phyloP scores from a whole-genome alignment of 2,113 vertebrate genomes.

The Lagopus leucura region DNA sequence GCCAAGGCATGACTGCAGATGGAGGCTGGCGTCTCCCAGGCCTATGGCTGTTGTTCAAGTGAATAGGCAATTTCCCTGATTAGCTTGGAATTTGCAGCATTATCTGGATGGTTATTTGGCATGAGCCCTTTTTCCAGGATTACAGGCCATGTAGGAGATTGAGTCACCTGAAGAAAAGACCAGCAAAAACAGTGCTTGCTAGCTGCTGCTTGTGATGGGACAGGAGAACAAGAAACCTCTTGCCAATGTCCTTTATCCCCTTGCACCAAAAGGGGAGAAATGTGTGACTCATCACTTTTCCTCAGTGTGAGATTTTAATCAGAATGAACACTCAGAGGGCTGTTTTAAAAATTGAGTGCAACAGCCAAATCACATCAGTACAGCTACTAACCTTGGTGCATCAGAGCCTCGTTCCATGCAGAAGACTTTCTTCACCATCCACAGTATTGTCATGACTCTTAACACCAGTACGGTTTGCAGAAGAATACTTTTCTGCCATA shows the following conservation, averaged over 20 bases:
- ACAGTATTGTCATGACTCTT: background rate
- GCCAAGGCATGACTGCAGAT: conserved; percentile 51
- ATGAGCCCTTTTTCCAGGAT: conserved; percentile 29
- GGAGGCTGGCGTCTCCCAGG: conserved; percentile 49
- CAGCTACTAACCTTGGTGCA: background rate
- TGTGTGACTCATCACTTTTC: background rate
- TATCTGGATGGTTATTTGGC: conserved; percentile 47
- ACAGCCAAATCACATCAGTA: background rate
- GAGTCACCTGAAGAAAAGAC: conserved; percentile 51
- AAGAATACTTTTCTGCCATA: background rate
- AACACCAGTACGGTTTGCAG: background rate
- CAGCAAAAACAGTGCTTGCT: background rate
- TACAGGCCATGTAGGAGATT: conserved; percentile 32
- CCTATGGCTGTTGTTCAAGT: conserved; percentile 52
- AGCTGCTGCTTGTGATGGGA: background rate
- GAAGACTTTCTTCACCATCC: background rate
- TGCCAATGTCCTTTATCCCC: background rate
- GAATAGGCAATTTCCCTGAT: conserved; percentile 62
- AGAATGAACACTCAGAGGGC: background rate
- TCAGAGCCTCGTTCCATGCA: background rate
- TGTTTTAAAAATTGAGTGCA: background rate
- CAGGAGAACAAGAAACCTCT: background rate
- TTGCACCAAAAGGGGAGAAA: background rate
- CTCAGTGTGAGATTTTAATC: background rate
- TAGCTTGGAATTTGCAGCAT: conserved; percentile 63